Percentiles rank a stretch among this genome's conserved stretches.
phyloP scores from a whole-genome alignment of 2,797 vertebrate genomes.

The Phoxinus dragarum region DNA sequence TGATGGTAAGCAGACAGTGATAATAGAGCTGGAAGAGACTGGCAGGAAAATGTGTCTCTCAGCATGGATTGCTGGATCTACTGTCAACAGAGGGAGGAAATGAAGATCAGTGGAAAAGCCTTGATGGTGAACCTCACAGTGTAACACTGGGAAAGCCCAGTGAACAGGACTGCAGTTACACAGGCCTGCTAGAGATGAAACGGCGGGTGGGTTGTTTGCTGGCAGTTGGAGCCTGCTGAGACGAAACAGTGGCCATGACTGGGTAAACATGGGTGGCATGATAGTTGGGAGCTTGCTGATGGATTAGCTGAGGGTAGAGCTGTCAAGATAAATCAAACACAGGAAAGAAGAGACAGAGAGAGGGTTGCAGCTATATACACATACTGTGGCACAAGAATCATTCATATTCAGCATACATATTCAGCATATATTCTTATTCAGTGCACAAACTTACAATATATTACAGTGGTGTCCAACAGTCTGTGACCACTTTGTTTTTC shows the following conservation, averaged over 20 bases:
- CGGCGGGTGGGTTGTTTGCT: constrained; percentile 29
- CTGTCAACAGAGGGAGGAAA: constrained; percentile 43
- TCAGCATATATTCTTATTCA: not conserved
- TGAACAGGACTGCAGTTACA: constrained; percentile 14
- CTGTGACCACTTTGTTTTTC: not conserved
- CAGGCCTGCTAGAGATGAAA: constrained; percentile 36
- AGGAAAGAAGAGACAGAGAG: not conserved
- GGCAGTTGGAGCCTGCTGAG: constrained; percentile 14
- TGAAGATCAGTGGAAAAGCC: constrained; percentile 43
- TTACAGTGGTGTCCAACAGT: not conserved
- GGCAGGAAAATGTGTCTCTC: constrained; percentile 2
- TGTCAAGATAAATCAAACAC: constrained; percentile 22
- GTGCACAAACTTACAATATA: not conserved
- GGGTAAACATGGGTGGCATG: constrained; percentile 48
- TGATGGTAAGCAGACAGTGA: constrained; percentile 5
- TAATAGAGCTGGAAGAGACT: constrained; percentile 26
- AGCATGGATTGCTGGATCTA: constrained; percentile 31
- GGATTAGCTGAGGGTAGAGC: constrained; percentile 29
- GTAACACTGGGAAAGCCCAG: constrained; percentile 23
- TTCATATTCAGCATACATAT: not conserved
- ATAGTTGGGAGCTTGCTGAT: constrained; percentile 15
- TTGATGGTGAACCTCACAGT: constrained; percentile 48
- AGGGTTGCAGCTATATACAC: not conserved
- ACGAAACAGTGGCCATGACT: constrained; percentile 27
- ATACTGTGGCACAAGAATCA: not conserved